A percentile compares a stretch with the other conserved stretches of the same genome.
phyloP scores from a whole-genome alignment of 2,797 vertebrate genomes.

The Strix occidentalis region DNA sequence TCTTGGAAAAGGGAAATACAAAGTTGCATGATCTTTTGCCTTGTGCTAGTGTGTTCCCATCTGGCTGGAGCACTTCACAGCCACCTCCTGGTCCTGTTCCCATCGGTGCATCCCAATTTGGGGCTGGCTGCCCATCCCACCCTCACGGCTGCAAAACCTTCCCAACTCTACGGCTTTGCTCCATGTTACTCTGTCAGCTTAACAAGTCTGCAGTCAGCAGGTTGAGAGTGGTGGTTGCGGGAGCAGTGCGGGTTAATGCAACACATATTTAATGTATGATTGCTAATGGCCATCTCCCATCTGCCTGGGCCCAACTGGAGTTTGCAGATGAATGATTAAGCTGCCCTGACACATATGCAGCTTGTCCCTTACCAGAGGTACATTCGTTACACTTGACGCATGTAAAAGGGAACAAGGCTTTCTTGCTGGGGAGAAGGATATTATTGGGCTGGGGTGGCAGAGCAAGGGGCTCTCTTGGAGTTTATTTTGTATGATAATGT shows the following conservation, averaged over 20 bases:
- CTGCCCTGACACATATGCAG: conserved; percentile 40
- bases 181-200: not conserved
- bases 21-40: not conserved
- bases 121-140: not conserved
- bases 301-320: conserved; percentile 67
- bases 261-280: conserved; percentile 87
- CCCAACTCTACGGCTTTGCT: not conserved
- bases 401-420: not conserved
- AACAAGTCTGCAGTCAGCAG: conserved; percentile 2
- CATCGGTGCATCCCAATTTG: accelerated
- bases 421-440: not conserved
- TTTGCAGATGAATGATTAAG: conserved; percentile 62
- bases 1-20: not conserved
- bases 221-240: conserved; percentile 36
- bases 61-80: not conserved
- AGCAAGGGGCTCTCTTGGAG: not conserved
- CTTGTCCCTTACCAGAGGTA: conserved; percentile 18
- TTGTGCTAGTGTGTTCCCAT: not conserved
- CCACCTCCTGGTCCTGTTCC: accelerated
- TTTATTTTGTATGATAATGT: not conserved
- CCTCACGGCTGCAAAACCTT: not conserved
- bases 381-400: conserved; percentile 67
- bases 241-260: conserved; percentile 59
- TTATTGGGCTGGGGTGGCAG: not conserved
- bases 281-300: conserved; percentile 77